These are phyloP conservation scores for Darevskia nairensis DNA, from an alignment of 2,797 vertebrate genomes.

Conservation along the genomic window DNA sequence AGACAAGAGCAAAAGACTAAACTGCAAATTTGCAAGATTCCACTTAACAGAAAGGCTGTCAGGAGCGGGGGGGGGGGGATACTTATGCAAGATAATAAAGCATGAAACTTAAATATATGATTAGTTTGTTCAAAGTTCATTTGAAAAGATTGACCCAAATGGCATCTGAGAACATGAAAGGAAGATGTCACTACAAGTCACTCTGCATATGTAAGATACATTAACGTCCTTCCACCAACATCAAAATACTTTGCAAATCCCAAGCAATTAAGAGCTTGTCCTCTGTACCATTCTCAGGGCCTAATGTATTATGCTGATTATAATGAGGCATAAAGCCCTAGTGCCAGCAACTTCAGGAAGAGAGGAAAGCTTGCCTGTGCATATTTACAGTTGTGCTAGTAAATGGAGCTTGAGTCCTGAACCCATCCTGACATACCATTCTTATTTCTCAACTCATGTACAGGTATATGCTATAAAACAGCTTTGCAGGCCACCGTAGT, in stretches of 20 bases:
- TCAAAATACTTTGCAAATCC: conserved; percentile 7
- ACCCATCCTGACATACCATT: too few relatives aligned
- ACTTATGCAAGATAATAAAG: conserved; percentile 69
- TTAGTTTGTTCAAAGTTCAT: conserved; percentile 13
- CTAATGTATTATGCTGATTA: background rate
- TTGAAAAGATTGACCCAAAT: conserved; percentile 44
- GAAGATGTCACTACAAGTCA: conserved; percentile 33
- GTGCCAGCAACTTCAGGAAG: background rate
- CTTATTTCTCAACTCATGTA: too few relatives aligned
- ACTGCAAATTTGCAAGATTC: conserved; percentile 51
- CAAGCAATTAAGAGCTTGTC: background rate
- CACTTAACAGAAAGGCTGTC: conserved; percentile 51
- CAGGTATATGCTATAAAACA: too few relatives aligned
- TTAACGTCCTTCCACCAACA: conserved; percentile 26
- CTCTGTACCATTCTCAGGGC: background rate
- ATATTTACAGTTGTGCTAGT: background rate
- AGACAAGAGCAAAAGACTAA: background rate
- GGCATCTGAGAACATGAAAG: conserved; percentile 32
- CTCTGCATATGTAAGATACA: conserved; percentile 33
- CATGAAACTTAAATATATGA: conserved; percentile 58
- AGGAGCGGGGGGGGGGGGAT: conserved; percentile 43
- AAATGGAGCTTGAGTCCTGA: background rate
- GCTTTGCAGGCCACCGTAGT: too few relatives aligned
- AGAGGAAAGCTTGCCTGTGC: background rate
- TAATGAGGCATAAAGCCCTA: background rate